Evolutionary conservation across 2,888 invertebrate genomes (phyloP), one percentile per base, ranked within the genome.

Genomic region (Phortica magna): DNA sequence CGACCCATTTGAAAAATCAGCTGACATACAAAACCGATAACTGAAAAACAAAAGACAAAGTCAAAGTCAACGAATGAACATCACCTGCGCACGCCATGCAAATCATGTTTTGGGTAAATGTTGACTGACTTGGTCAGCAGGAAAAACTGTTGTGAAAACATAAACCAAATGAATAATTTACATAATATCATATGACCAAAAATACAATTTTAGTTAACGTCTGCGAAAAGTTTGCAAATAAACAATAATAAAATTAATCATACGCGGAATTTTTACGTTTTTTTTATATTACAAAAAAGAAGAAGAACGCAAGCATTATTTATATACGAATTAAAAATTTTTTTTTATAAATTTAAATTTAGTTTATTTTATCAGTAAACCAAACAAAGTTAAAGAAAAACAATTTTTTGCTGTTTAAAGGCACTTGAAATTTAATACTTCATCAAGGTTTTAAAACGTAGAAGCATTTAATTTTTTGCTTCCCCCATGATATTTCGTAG

Each of bases 91-190:
- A 70, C 67, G 42, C 22, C 55, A 68, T 70, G 42, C 77, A 81
- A 87, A 85, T 88, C 88, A 87, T 88, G 87, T 88, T 88, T 87
- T 88, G 85, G 87, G 88, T 87, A 81, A 87, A 87, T 87, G 88
- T 19, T 61, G 10, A 61, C 22, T 48, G 68, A 39, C 17, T 68
- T 48, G 68, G 68, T 68, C 68, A 75, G 67, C 73, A 61, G 41
- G 48, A 19, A 57, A 43, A n/a, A 61, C 22, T 0, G 12, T 19
- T 19, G 19, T 22, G 61, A n/a, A 61, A n/a, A n/a, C n/a, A n/a
- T n/a, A n/a, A n/a, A n/a, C n/a, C n/a, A n/a, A n/a, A n/a, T n/a
- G n/a, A n/a, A n/a, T n/a, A n/a, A n/a, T n/a, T n/a, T n/a, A n/a
- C n/a, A n/a, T 2, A 61, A 61, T 17, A 55, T 7, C 55, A 55